Evolutionary conservation across 2,888 invertebrate species (phyloP), one percentile per base, ranked within the genome.

Genomic region (Lacanobia oleracea): DNA sequence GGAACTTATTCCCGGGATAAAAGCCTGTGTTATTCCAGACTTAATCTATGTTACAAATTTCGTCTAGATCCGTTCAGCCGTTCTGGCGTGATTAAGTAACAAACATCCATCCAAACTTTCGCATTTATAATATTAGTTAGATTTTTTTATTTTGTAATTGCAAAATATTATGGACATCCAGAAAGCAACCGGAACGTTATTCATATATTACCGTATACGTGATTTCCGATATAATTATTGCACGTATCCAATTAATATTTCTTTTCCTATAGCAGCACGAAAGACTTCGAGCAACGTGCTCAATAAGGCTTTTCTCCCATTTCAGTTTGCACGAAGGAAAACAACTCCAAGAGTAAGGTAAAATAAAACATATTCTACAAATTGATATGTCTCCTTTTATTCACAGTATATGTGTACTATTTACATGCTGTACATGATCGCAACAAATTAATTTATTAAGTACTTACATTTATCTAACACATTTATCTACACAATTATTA

Each of bases 351-450:
- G n/a, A 33, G 21, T 56, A 64, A 57, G 70, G 63, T 21, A 87
- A 27, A 90, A 89, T 87, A 89, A 91, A 91, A 91, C 85, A 83
- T 84, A 70, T 50, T 76, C 77, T 94, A 95, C 93, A 95, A 95
- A 95, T 93, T 95, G 95, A 95, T 95, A 95, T 95, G 95, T 95
- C 94, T 95, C 92, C 92, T 94, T 95, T 95, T 95, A 95, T 95
- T 95, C 93, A 94, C 94, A 94, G 88, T 93, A 94, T 91, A 93
- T 89, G 88, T 92, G 91, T 92, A 92, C 90, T 94, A 95, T 95
- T 93, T 95, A 95, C 95, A 95, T 81, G 86, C 88, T 87, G 86
- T 92, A 93, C 91, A 93, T 85, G 75, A 83, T 86, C 73, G 89
- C 88, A 91, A 91, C 90, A 86, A 88, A 91, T 89, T 87, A 88